A percentile compares a stretch with the other conserved stretches of the same genome.
These are phyloP conservation scores for Knipowitschia caucasica DNA, from an alignment of 2,797 vertebrate genomes.

Conservation along the genomic window DNA sequence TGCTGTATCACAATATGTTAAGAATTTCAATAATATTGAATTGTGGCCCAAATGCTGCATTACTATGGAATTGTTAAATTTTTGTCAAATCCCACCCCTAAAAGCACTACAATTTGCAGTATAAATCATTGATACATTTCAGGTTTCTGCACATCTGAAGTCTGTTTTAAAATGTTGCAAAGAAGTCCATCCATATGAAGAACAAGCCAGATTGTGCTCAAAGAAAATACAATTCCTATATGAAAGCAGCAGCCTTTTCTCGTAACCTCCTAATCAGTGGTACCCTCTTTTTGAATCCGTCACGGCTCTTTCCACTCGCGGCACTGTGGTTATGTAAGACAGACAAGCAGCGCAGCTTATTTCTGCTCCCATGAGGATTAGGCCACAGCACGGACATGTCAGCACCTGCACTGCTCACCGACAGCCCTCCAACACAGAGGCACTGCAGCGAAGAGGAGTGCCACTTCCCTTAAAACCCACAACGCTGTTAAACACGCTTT, in stretches of 20 bases:
- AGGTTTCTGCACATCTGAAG: too few relatives aligned
- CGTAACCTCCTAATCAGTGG: not conserved
- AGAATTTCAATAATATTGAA: too few relatives aligned
- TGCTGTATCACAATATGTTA: too few relatives aligned
- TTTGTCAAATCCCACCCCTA: too few relatives aligned
- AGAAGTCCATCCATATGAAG: too few relatives aligned
- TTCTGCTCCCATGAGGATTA: slow-evolving; percentile 62
- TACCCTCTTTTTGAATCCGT: slow-evolving; percentile 14
- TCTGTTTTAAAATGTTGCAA: too few relatives aligned
- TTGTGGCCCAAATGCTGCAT: too few relatives aligned
- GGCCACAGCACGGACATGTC: slow-evolving; percentile 44
- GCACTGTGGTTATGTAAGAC: slow-evolving; percentile 54
- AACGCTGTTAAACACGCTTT: slow-evolving; percentile 16
- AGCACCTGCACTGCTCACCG: slow-evolving; percentile 46
- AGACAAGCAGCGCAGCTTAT: slow-evolving; percentile 44
- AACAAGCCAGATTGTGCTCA: not conserved
- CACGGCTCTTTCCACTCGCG: slow-evolving; percentile 28
- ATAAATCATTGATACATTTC: too few relatives aligned
- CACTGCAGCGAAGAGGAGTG: slow-evolving; percentile 28
- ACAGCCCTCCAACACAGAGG: slow-evolving; percentile 19
- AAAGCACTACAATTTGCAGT: too few relatives aligned
- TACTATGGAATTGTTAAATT: too few relatives aligned
- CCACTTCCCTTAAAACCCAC: slow-evolving; percentile 24
- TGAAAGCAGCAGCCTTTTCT: not conserved
- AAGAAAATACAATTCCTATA: not conserved